Evolutionary conservation across 2,113 vertebrate species (phyloP).

Genomic region (Emydocephalus ijimae): DNA sequence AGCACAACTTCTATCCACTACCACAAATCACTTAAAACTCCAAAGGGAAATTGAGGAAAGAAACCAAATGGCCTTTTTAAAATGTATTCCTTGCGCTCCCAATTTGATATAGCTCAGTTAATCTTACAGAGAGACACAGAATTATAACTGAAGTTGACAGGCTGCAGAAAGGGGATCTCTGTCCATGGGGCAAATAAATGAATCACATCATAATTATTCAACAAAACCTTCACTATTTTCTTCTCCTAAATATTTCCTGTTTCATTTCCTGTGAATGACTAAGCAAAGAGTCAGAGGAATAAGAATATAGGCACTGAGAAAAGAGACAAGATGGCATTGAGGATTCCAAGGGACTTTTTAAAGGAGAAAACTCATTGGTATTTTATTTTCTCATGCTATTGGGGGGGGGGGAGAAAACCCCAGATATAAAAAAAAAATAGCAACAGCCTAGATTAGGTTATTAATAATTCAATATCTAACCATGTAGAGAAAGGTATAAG

Average conservation of each 20-base stretch:
- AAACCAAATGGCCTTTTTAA: not conserved
- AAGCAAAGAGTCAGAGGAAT: slow-evolving; percentile 1
- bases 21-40: not conserved
- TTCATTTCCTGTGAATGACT: slow-evolving; percentile 18
- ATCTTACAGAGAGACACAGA: slow-evolving; percentile 14
- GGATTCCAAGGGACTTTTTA: not conserved
- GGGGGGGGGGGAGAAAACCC: too few relatives aligned
- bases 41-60: not conserved
- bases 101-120: slow-evolving; percentile 20
- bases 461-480: not conserved
- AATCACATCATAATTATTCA: slow-evolving; percentile 27
- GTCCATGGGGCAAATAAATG: slow-evolving; percentile 5
- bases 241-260: slow-evolving; percentile 13
- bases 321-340: not conserved
- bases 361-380: not conserved
- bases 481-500: not conserved
- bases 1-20: not conserved
- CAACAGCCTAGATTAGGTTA: too few relatives aligned
- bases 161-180: slow-evolving; percentile 8
- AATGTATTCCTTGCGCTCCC: slow-evolving; percentile 2
- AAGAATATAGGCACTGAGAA: slow-evolving; percentile 10
- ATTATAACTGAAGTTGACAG: slow-evolving; percentile 2
- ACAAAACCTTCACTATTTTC: slow-evolving; percentile 23
- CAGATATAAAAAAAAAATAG: not conserved
- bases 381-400: not conserved